phyloP scores from a whole-genome alignment of 2,888 invertebrate species.

The Pimpla rufipes region DNA sequence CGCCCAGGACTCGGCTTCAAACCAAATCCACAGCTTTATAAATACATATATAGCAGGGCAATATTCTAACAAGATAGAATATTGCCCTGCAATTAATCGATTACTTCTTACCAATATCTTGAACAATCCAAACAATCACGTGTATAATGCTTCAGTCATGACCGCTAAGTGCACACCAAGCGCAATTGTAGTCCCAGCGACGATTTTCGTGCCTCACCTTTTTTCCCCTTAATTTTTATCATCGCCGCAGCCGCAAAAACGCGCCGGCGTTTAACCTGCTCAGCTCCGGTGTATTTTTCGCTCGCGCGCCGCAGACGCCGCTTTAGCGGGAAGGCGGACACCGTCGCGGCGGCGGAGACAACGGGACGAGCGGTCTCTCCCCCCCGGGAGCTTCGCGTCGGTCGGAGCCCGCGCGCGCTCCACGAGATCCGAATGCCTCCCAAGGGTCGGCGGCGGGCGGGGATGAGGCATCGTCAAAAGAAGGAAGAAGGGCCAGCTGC shows the following conservation, averaged over 20 bases:
- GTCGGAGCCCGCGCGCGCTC: constrained; percentile 41
- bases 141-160: too few relatives aligned
- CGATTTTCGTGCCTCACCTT: background rate
- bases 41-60: too few relatives aligned
- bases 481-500: constrained; percentile 78
- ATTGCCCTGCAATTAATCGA: too few relatives aligned
- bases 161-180: too few relatives aligned
- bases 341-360: background rate
- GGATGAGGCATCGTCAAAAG: constrained; percentile 81
- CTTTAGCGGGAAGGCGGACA: constrained; percentile 3
- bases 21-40: too few relatives aligned
- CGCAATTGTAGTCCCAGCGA: too few relatives aligned
- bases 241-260: background rate
- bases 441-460: constrained; percentile 73
- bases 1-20: too few relatives aligned
- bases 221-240: constrained; percentile 13
- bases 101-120: too few relatives aligned
- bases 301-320: constrained; percentile 10
- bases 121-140: too few relatives aligned
- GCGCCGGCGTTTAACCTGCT: constrained; percentile 22
- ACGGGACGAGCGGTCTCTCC: constrained; percentile 20
- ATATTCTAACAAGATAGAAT: too few relatives aligned
- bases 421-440: constrained; percentile 79
- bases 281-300: constrained; percentile 12
- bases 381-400: constrained; percentile 39